Evolutionary conservation across 2,888 invertebrate genomes (phyloP).

Genomic region (Epirrita christyi): DNA sequence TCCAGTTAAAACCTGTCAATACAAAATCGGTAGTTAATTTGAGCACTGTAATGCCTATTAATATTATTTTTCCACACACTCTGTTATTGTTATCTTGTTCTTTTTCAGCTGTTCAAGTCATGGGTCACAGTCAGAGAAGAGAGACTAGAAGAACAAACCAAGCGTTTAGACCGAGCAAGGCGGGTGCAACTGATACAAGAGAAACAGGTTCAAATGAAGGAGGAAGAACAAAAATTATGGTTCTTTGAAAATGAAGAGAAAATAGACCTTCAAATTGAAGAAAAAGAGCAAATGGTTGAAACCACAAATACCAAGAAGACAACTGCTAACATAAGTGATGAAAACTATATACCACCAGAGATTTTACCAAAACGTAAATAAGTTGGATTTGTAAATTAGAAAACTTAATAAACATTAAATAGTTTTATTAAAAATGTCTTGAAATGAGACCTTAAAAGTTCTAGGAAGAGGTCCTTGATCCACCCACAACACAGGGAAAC

Average conservation of each 20-base stretch:
- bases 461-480: no score
- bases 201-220: slow-evolving; percentile 82
- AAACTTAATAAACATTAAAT: neutral
- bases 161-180: slow-evolving; percentile 84
- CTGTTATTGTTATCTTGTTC: neutral
- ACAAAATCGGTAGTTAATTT: no score
- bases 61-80: no score
- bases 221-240: slow-evolving; percentile 87
- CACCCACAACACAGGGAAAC: no score
- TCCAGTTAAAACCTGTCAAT: no score
- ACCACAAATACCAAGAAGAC: slow-evolving; percentile 76
- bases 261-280: slow-evolving; percentile 89
- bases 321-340: slow-evolving; percentile 77
- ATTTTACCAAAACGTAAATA: slow-evolving; percentile 74
- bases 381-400: slow-evolving; percentile 16
- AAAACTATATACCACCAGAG: slow-evolving; percentile 90
- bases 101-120: slow-evolving; percentile 78
- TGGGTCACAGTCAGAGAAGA: slow-evolving; percentile 86
- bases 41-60: no score
- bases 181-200: slow-evolving; percentile 70
- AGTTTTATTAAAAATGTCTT: neutral
- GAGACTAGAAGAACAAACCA: slow-evolving; percentile 85
- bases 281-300: slow-evolving; percentile 74
- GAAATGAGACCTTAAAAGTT: neutral
- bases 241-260: slow-evolving; percentile 93